phyloP scores from a whole-genome alignment of 2,888 invertebrate species.

The Drosophila longiperda region DNA sequence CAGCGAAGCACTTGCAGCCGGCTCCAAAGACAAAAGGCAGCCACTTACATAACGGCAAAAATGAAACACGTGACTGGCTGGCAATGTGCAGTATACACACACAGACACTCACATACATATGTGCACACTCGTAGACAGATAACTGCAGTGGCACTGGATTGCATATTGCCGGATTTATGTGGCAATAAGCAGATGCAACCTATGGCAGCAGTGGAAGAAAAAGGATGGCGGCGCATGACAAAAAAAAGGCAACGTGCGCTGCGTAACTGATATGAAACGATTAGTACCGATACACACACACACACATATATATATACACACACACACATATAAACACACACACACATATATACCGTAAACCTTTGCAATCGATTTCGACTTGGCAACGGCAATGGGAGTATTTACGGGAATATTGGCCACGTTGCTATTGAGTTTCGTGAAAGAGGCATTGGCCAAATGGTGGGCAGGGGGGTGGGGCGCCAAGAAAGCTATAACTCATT shows the following conservation, averaged over 20 bases:
- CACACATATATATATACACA: neutral
- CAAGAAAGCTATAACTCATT: conserved; percentile 76
- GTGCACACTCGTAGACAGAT: conserved; percentile 27
- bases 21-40: conserved; percentile 34
- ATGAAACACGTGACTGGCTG: conserved; percentile 71
- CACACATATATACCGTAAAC: neutral
- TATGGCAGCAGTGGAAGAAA: conserved; percentile 40
- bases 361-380: conserved; percentile 61
- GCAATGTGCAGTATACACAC: conserved; percentile 26
- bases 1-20: conserved; percentile 37
- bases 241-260: conserved; percentile 62
- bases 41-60: conserved; percentile 66
- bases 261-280: conserved; percentile 77
- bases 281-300: conserved; percentile 53
- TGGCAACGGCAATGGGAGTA: conserved; percentile 31
- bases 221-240: conserved; percentile 48
- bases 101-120: conserved; percentile 16
- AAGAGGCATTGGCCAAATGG: neutral
- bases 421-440: conserved; percentile 61
- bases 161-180: conserved; percentile 75
- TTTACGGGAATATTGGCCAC: conserved; percentile 29
- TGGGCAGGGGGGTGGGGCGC: neutral
- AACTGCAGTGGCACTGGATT: conserved; percentile 51
- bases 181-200: conserved; percentile 79
- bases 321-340: conserved; percentile 5